phyloP scores from a whole-genome alignment of 1,140 invertebrate species.

The Halyomorpha halys region DNA sequence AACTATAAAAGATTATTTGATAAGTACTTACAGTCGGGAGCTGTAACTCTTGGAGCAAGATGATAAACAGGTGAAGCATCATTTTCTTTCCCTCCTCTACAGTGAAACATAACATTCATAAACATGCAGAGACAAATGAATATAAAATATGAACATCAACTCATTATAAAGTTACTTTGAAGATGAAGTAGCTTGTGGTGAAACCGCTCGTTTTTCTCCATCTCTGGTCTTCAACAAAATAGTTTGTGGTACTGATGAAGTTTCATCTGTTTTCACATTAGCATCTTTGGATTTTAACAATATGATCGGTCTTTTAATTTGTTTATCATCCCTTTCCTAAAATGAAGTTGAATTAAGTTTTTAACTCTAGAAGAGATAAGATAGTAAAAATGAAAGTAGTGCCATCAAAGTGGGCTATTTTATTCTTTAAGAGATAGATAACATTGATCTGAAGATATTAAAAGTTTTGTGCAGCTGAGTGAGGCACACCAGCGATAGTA shows the following conservation, averaged over 20 bases:
- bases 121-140: not conserved
- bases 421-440: too few relatives aligned
- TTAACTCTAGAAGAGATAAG: slow-evolving; percentile 14
- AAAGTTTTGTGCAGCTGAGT: too few relatives aligned
- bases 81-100: slow-evolving; percentile 33
- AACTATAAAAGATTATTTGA: too few relatives aligned
- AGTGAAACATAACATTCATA: slow-evolving; percentile 25
- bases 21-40: slow-evolving; percentile 29
- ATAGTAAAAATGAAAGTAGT: too few relatives aligned
- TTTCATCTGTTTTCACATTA: slow-evolving; percentile 21
- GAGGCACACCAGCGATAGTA: too few relatives aligned
- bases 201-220: slow-evolving; percentile 40
- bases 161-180: slow-evolving; percentile 21
- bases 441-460: too few relatives aligned
- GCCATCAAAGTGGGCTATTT: too few relatives aligned
- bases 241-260: slow-evolving; percentile 36
- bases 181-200: slow-evolving; percentile 36
- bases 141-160: not conserved
- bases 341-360: slow-evolving; percentile 27
- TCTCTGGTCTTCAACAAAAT: slow-evolving; percentile 44
- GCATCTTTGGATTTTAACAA: slow-evolving; percentile 29
- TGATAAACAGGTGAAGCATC: slow-evolving; percentile 31
- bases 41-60: slow-evolving; percentile 28
- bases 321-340: slow-evolving; percentile 28
- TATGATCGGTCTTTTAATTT: slow-evolving; percentile 29